A percentile compares a stretch with the other conserved stretches of the same genome.
Conservation (phyloP, 1,140 invertebrate genomes). For the Trachelipus rathkii region DNA sequence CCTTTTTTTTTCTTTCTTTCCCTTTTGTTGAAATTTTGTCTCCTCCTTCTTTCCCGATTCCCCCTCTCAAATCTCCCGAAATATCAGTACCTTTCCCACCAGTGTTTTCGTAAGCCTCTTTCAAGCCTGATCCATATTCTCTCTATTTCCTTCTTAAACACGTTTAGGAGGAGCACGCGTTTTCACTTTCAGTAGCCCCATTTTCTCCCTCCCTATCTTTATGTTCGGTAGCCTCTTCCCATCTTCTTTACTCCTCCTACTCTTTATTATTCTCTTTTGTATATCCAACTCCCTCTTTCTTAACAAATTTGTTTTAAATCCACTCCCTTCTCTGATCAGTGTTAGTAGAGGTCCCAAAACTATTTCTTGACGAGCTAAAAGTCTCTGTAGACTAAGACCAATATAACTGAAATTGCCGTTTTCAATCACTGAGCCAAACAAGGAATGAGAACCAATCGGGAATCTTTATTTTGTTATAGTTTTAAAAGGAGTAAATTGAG, state of each 20-base stretch:
- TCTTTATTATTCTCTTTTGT: background rate
- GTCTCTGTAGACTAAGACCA: background rate
- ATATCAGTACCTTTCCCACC: background rate
- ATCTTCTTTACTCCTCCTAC: background rate
- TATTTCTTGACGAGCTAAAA: background rate
- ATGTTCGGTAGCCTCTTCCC: background rate
- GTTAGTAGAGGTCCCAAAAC: background rate
- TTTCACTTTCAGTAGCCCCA: background rate
- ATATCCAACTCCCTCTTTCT: background rate
- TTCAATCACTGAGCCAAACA: background rate
- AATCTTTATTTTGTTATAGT: background rate
- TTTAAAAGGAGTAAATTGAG: background rate
- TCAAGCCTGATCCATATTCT: background rate
- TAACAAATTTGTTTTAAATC: background rate
- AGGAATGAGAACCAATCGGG: background rate
- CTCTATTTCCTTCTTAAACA: conserved; percentile 5
- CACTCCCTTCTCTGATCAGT: background rate
- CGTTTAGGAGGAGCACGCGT: background rate
- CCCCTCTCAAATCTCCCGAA: background rate
- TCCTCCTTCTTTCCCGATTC: background rate
- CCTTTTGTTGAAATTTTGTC: background rate
- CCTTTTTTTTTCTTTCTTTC: background rate
- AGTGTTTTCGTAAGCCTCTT: conserved; percentile 8
- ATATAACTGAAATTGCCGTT: background rate
- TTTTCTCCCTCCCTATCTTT: background rate